These are phyloP conservation scores for Lymantria monacha DNA, from an alignment of 2,888 invertebrate species.

Conservation along the genomic window DNA sequence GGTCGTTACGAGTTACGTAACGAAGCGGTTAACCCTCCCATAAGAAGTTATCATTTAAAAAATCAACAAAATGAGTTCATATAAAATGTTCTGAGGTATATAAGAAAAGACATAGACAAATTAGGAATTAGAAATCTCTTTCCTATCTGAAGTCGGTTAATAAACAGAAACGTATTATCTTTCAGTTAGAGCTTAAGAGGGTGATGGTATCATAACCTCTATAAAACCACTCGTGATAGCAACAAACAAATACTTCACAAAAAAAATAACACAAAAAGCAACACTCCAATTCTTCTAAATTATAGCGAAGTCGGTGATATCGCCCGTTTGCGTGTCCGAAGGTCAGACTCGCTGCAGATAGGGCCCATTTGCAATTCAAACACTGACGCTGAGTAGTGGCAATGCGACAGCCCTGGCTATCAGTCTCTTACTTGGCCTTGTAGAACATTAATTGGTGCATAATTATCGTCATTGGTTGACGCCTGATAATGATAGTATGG, in stretches of 20 bases:
- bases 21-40: too few relatives aligned
- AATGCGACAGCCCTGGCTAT: slow-evolving; percentile 42
- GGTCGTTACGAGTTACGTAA: too few relatives aligned
- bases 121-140: too few relatives aligned
- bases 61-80: too few relatives aligned
- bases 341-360: slow-evolving; percentile 43
- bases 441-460: slow-evolving; percentile 37
- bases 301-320: slow-evolving; percentile 40
- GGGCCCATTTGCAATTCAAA: slow-evolving; percentile 49
- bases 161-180: too few relatives aligned
- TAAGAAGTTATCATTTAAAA: too few relatives aligned
- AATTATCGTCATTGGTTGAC: slow-evolving; percentile 12
- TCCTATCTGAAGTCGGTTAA: too few relatives aligned
- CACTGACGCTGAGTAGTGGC: slow-evolving; percentile 31
- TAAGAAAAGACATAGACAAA: too few relatives aligned
- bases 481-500: not conserved
- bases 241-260: slow-evolving; percentile 4
- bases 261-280: slow-evolving; percentile 12
- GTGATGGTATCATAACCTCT: too few relatives aligned
- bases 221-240: not conserved
- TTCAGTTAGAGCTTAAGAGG: too few relatives aligned
- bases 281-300: slow-evolving; percentile 24
- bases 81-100: too few relatives aligned
- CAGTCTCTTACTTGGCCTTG: slow-evolving; percentile 31
- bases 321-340: slow-evolving; percentile 49